Conservation (phyloP, 1,140 invertebrate species). For the Pristionchus pacificus region DNA sequence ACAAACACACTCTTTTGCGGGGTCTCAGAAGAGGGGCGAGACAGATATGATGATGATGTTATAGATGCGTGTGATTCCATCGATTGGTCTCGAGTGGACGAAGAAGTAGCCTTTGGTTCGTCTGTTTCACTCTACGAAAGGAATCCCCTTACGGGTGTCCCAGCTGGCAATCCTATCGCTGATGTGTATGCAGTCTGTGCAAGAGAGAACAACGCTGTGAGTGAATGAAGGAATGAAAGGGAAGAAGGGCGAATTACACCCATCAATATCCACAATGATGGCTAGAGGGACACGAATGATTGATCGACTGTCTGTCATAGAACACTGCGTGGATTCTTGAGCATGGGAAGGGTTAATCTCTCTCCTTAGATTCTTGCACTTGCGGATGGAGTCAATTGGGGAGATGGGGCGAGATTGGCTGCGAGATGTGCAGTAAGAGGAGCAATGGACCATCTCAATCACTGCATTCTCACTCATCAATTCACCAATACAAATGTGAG, state of each 20-base stretch:
- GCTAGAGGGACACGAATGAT: background rate
- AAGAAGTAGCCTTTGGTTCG: slow-evolving; percentile 68
- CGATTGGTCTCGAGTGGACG: slow-evolving; percentile 33
- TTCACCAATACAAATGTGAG: slow-evolving; percentile 3
- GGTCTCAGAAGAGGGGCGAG: background rate
- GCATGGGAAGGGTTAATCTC: background rate
- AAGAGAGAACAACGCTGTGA: slow-evolving; percentile 72
- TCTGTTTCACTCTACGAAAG: slow-evolving; percentile 73
- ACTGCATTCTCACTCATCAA: slow-evolving; percentile 67
- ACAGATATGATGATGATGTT: background rate
- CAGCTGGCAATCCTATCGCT: slow-evolving; percentile 78
- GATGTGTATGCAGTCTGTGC: slow-evolving; percentile 81
- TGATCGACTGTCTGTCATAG: background rate
- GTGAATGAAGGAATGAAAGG: background rate
- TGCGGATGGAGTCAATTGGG: slow-evolving; percentile 91
- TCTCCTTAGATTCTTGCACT: slow-evolving; percentile 65
- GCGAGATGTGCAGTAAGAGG: slow-evolving; percentile 81
- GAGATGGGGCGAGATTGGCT: slow-evolving; percentile 79
- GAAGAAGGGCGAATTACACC: background rate
- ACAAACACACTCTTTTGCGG: background rate
- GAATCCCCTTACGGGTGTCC: slow-evolving; percentile 71
- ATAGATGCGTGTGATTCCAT: slow-evolving; percentile 28
- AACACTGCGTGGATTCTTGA: background rate
- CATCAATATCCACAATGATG: background rate
- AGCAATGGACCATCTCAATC: slow-evolving; percentile 67